These are phyloP conservation scores for Microcebus ravelobensis DNA, from an alignment of 2,113 vertebrate genomes.

Conservation along the genomic window DNA sequence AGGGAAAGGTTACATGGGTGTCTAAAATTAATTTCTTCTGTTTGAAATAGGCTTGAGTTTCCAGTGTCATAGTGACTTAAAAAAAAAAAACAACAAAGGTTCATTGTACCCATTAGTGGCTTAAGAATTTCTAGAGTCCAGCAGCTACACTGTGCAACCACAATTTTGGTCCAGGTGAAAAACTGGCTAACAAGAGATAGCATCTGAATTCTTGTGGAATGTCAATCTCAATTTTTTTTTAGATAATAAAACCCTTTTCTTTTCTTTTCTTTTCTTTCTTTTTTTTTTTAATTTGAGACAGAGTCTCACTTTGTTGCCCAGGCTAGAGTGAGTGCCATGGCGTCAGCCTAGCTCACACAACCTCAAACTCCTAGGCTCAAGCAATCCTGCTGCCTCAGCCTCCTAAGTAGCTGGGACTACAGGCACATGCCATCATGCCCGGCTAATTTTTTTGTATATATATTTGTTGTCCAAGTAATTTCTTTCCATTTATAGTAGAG, in stretches of 20 bases:
- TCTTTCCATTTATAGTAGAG: too few relatives aligned
- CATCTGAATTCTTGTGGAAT: not conserved
- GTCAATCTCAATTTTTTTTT: not conserved
- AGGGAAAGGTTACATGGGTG: not conserved
- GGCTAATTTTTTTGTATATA: too few relatives aligned
- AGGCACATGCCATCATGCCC: too few relatives aligned
- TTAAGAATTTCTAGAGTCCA: not conserved
- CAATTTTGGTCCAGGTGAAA: not conserved
- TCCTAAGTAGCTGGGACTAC: too few relatives aligned
- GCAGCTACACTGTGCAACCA: not conserved
- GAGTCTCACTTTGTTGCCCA: too few relatives aligned
- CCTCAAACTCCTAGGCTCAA: too few relatives aligned
- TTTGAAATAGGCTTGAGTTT: not conserved
- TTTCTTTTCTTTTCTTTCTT: too few relatives aligned
- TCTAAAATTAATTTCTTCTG: conserved; percentile 1
- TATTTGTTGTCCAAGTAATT: too few relatives aligned
- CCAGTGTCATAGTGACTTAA: not conserved
- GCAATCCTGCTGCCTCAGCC: too few relatives aligned
- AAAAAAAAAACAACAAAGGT: not conserved
- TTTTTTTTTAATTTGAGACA: too few relatives aligned
- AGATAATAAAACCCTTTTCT: not conserved
- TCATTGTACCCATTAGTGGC: not conserved
- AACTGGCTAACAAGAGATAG: not conserved
- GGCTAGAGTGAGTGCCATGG: too few relatives aligned
- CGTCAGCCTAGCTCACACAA: too few relatives aligned